These are phyloP conservation scores for Parus major DNA, from an alignment of 2,113 vertebrate genomes.

Conservation along the genomic window DNA sequence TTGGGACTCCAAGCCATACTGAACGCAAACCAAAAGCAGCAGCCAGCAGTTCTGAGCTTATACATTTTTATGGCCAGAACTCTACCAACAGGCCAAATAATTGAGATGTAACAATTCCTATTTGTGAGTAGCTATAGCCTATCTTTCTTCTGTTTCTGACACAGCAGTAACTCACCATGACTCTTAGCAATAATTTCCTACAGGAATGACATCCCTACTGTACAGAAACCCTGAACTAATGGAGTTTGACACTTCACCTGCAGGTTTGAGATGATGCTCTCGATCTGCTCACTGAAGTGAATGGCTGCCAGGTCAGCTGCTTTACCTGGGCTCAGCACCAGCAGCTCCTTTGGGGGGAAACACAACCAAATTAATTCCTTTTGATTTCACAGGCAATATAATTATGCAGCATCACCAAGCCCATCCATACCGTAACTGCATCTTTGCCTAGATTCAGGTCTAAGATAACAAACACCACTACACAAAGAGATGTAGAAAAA, in stretches of 20 bases:
- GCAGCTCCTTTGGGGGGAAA: slow-evolving; percentile 81
- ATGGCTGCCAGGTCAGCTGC: slow-evolving; percentile 88
- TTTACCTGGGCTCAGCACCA: slow-evolving; percentile 84
- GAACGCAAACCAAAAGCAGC: background rate
- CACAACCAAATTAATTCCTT: background rate
- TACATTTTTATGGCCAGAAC: background rate
- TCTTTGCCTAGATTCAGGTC: background rate
- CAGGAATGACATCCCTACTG: background rate
- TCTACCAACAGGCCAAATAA: background rate
- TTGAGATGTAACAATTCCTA: background rate
- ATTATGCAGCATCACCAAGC: background rate
- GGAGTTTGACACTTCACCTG: slow-evolving; percentile 73
- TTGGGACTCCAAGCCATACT: background rate
- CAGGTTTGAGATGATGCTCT: slow-evolving; percentile 81
- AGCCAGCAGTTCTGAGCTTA: background rate
- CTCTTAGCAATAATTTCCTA: background rate
- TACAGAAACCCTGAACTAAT: background rate
- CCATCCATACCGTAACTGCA: background rate
- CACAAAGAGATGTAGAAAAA: background rate
- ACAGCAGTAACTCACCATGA: background rate
- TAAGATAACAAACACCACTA: background rate
- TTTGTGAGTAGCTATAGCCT: background rate
- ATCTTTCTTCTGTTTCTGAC: background rate
- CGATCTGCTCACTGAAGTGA: slow-evolving; percentile 85
- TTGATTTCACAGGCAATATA: background rate